Evolutionary conservation across 2,797 vertebrate species (phyloP).

Genomic region (Morus bassanus): DNA sequence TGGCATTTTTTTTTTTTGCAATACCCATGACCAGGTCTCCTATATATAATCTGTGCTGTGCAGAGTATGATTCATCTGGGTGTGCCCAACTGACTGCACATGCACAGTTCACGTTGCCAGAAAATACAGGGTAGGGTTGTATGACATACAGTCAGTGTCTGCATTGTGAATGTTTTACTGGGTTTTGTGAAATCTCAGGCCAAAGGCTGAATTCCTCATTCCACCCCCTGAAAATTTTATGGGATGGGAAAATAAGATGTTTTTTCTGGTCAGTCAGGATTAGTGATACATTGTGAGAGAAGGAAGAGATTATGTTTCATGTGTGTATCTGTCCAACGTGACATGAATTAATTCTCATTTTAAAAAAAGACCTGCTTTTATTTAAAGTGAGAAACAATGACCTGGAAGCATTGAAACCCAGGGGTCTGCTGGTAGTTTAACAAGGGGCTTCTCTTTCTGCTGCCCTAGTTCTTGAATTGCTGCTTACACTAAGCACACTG

Average conservation of each 20-base stretch:
- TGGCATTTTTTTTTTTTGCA: not conserved
- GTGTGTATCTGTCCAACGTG: not conserved
- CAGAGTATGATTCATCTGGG: not conserved
- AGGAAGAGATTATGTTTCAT: not conserved
- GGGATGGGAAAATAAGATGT: not conserved
- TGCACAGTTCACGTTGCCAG: not conserved
- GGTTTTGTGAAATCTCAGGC: not conserved
- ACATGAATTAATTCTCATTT: not conserved
- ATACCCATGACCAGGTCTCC: not conserved
- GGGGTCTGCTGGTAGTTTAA: not conserved
- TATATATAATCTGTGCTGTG: not conserved
- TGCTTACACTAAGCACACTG: not conserved
- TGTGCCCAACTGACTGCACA: not conserved
- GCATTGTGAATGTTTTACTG: not conserved
- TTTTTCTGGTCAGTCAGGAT: not conserved
- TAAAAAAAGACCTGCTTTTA: not conserved
- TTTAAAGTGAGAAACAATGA: not conserved
- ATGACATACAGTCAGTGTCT: not conserved
- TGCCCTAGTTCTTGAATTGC: not conserved
- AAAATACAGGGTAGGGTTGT: not conserved
- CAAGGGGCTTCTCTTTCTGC: not conserved
- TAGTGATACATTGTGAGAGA: not conserved
- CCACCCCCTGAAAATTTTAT: not conserved
- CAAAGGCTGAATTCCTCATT: not conserved
- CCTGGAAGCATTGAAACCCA: not conserved